Percentiles rank a stretch among this genome's conserved stretches.
Conservation (phyloP, 2,888 invertebrate genomes). For the Morpho deidamia region DNA sequence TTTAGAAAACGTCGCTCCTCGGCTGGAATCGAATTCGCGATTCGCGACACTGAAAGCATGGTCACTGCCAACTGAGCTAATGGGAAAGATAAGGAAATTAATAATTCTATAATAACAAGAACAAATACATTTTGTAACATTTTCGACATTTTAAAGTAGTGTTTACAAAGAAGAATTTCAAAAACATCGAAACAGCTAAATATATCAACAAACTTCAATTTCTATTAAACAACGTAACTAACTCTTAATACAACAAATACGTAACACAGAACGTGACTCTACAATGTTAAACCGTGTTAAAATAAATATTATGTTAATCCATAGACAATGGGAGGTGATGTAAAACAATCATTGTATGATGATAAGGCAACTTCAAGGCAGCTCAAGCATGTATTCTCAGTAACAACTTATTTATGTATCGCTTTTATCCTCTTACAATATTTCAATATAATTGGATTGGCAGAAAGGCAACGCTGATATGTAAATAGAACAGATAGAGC, state of each 20-base stretch:
- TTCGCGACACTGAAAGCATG: too few relatives aligned
- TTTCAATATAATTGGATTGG: not conserved
- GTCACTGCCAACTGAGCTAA: too few relatives aligned
- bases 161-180: not conserved
- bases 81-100: too few relatives aligned
- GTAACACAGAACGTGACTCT: slow-evolving; percentile 4
- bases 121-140: not conserved
- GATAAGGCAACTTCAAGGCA: slow-evolving; percentile 4
- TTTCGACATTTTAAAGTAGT: too few relatives aligned
- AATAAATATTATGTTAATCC: slow-evolving; percentile 11
- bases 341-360: slow-evolving; percentile 12
- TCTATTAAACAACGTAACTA: too few relatives aligned
- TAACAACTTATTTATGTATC: slow-evolving; percentile 11
- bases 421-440: slow-evolving; percentile 1
- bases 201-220: not conserved
- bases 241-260: not conserved
- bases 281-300: slow-evolving; percentile 8
- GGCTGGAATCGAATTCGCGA: too few relatives aligned
- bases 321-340: slow-evolving; percentile 11
- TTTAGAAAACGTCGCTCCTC: too few relatives aligned
- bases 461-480: not conserved
- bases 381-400: not conserved
- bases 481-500: not conserved
- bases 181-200: not conserved
- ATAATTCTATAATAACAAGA: too few relatives aligned